Conservation (phyloP, 2,888 invertebrate species). For the Clanis bilineata region DNA sequence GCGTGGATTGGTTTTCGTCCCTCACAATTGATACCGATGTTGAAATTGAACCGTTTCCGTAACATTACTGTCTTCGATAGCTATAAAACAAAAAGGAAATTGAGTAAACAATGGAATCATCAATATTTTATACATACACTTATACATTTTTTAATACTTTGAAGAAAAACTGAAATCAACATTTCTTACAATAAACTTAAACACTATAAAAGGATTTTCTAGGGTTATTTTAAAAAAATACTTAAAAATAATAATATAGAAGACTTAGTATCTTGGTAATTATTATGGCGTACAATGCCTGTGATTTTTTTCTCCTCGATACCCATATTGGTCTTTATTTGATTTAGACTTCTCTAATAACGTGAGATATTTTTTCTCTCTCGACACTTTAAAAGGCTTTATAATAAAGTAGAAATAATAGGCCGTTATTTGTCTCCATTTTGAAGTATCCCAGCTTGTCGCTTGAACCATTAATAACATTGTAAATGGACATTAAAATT, state of each 20-base stretch:
- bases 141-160: no score
- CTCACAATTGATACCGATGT: neutral
- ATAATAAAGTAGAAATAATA: neutral
- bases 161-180: no score
- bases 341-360: neutral
- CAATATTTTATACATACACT: no score
- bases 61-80: neutral
- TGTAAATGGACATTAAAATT: neutral
- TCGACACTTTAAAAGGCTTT: neutral
- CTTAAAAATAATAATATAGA: no score
- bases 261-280: no score
- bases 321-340: neutral
- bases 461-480: conserved; percentile 22
- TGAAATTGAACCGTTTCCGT: neutral
- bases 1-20: neutral
- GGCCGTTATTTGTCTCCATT: conserved; percentile 22
- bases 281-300: no score
- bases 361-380: neutral
- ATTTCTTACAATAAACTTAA: no score
- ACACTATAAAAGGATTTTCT: no score
- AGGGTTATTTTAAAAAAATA: no score
- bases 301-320: neutral
- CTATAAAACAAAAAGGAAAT: neutral
- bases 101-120: no score
- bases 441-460: conserved; percentile 2